A percentile compares a stretch with the other conserved stretches of the same genome.
These are phyloP conservation scores for Tapera naevia DNA, from an alignment of 2,797 vertebrate species.

Conservation along the genomic window DNA sequence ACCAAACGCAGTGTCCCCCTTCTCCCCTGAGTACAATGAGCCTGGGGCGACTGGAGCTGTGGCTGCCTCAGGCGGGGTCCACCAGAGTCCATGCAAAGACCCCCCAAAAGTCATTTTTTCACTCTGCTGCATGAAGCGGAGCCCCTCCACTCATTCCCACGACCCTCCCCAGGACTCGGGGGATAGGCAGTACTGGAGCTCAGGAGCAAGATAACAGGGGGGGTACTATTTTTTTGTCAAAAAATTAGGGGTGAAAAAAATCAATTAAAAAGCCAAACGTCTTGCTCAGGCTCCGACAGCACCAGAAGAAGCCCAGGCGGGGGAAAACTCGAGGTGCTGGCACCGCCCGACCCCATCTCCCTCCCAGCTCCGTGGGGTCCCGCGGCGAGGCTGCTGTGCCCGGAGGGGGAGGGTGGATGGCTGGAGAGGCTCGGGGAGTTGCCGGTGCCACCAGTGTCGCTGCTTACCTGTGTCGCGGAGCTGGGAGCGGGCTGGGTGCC, in stretches of 20 bases:
- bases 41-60: fast-evolving
- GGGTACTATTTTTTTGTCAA: not conserved
- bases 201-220: not conserved
- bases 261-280: not conserved
- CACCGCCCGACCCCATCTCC: not conserved
- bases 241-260: not conserved
- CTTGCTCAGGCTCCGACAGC: not conserved
- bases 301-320: not conserved
- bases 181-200: not conserved
- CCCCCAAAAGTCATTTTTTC: not conserved
- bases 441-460: no score
- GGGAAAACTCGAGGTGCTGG: not conserved
- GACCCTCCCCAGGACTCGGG: not conserved
- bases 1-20: no score
- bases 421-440: no score
- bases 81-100: fast-evolving
- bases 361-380: not conserved
- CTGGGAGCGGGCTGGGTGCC: not conserved
- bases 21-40: no score
- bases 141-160: not conserved
- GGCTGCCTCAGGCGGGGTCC: fast-evolving
- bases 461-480: constrained; percentile 23
- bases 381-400: not conserved
- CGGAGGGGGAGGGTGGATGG: not conserved
- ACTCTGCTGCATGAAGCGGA: fast-evolving